phyloP scores from a whole-genome alignment of 2,797 vertebrate species.

The Lagodon rhomboides region DNA sequence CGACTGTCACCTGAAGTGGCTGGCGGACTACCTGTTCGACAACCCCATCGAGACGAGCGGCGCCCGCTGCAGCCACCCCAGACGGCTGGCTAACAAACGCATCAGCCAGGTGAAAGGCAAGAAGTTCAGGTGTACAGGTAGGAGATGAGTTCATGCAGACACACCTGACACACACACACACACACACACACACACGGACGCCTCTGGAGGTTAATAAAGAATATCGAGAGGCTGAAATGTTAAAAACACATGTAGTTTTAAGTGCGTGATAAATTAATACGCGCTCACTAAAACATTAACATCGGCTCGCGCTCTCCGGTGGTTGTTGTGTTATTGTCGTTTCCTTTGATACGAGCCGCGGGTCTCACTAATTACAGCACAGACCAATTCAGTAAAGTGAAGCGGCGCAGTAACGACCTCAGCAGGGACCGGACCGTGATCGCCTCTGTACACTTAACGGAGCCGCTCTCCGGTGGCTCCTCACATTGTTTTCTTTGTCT shows the following conservation, averaged over 20 bases:
- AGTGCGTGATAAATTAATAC: slow-evolving; percentile 85
- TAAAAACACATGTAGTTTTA: background rate
- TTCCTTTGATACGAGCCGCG: slow-evolving; percentile 60
- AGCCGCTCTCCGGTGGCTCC: slow-evolving; percentile 1
- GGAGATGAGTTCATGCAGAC: slow-evolving; percentile 13
- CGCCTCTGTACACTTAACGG: slow-evolving; percentile 4
- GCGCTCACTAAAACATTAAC: slow-evolving; percentile 63
- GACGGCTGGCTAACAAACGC: slow-evolving; percentile 97
- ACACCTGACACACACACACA: background rate
- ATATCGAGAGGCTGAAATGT: background rate
- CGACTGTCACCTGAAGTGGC: slow-evolving; percentile 99
- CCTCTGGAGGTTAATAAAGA: background rate
- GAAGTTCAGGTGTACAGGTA: slow-evolving; percentile 99
- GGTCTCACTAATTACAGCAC: slow-evolving; percentile 66
- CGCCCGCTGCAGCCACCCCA: slow-evolving; percentile 96
- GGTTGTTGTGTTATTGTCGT: slow-evolving; percentile 40
- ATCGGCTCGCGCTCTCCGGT: slow-evolving; percentile 19
- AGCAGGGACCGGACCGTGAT: slow-evolving; percentile 55
- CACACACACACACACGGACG: background rate
- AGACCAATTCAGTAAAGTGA: slow-evolving; percentile 49
- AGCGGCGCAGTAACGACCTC: slow-evolving; percentile 52
- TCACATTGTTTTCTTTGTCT: slow-evolving; percentile 24
- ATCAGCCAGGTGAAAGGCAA: slow-evolving; percentile 99
- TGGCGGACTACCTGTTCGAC: slow-evolving; percentile 98
- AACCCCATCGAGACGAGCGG: slow-evolving; percentile 99